These are phyloP conservation scores for Stichopus horrens DNA, from an alignment of 53 echinoderm and acorn worm genomes.

Conservation along the genomic window DNA sequence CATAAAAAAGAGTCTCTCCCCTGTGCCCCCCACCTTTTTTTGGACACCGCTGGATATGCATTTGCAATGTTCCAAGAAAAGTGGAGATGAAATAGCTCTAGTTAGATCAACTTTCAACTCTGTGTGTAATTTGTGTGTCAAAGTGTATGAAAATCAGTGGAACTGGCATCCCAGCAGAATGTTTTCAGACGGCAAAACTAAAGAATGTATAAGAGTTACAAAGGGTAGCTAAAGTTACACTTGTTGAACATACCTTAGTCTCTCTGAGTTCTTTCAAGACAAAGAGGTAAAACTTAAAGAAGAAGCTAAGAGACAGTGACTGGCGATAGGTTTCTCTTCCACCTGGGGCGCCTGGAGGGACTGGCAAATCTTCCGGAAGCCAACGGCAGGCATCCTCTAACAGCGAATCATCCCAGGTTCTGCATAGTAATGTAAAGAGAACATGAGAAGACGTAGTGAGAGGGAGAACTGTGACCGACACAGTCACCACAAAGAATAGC, in stretches of 20 bases:
- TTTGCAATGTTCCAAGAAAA: too few relatives aligned
- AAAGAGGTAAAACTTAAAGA: conserved; percentile 90
- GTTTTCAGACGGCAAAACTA: background rate
- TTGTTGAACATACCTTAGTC: background rate
- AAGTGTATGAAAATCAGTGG: too few relatives aligned
- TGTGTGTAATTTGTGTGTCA: too few relatives aligned
- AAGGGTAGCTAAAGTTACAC: too few relatives aligned
- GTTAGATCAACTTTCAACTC: too few relatives aligned
- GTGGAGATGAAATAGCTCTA: too few relatives aligned
- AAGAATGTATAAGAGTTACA: background rate
- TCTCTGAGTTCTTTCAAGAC: conserved; percentile 57
- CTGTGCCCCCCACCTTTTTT: too few relatives aligned
- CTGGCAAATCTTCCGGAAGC: conserved; percentile 67
- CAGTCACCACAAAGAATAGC: too few relatives aligned
- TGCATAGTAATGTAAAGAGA: background rate
- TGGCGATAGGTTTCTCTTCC: conserved; percentile 82
- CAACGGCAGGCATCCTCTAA: conserved; percentile 59
- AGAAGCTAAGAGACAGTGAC: conserved; percentile 82
- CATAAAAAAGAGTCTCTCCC: too few relatives aligned
- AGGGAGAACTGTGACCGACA: background rate
- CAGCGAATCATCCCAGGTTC: conserved; percentile 64
- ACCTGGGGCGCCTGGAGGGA: conserved; percentile 80
- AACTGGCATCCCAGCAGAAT: too few relatives aligned
- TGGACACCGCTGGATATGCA: too few relatives aligned
- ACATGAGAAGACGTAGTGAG: background rate